Percentiles rank a stretch among this genome's conserved stretches.
Evolutionary conservation across 2,888 invertebrate species (phyloP).

Genomic region (Diaperis boleti): DNA sequence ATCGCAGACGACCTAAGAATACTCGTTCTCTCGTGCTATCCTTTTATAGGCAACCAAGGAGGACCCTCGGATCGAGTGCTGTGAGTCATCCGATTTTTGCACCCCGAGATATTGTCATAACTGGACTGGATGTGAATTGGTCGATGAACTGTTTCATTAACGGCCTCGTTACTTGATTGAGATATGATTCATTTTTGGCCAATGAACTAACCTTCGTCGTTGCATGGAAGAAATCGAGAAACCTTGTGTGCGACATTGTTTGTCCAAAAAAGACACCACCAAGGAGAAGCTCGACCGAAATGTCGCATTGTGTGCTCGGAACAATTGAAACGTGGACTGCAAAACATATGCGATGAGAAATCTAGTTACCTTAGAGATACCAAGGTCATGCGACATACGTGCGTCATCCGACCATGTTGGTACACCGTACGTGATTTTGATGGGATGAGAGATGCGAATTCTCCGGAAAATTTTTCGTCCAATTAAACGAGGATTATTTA

Average conservation of each 20-base stretch:
- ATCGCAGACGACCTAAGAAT: conserved; percentile 41
- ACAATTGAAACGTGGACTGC: conserved; percentile 16
- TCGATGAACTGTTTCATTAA: conserved; percentile 31
- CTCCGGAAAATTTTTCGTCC: conserved; percentile 4
- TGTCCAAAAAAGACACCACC: conserved; percentile 20
- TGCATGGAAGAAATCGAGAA: conserved; percentile 7
- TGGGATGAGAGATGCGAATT: neutral
- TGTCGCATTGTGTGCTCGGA: conserved; percentile 14
- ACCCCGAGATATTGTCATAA: conserved; percentile 30
- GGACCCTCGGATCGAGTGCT: conserved; percentile 38
- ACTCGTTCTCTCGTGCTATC: conserved; percentile 43
- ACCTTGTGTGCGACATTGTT: conserved; percentile 27
- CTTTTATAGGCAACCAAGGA: conserved; percentile 47
- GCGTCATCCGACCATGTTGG: conserved; percentile 24
- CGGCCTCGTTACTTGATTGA: conserved; percentile 20
- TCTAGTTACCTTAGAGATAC: conserved; percentile 27
- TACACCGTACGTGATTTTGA: conserved; percentile 1
- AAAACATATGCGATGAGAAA: conserved; percentile 33
- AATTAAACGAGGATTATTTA: conserved; percentile 9
- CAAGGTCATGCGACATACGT: conserved; percentile 37
- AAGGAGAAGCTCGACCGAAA: conserved; percentile 27
- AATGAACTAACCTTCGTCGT: conserved; percentile 30
- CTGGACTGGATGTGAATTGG: conserved; percentile 33
- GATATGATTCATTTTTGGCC: conserved; percentile 26
- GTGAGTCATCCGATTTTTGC: conserved; percentile 35